Base-by-base conservation (phyloP, 2,797 vertebrate species). In the Mormyrus proboscirostris region DNA sequence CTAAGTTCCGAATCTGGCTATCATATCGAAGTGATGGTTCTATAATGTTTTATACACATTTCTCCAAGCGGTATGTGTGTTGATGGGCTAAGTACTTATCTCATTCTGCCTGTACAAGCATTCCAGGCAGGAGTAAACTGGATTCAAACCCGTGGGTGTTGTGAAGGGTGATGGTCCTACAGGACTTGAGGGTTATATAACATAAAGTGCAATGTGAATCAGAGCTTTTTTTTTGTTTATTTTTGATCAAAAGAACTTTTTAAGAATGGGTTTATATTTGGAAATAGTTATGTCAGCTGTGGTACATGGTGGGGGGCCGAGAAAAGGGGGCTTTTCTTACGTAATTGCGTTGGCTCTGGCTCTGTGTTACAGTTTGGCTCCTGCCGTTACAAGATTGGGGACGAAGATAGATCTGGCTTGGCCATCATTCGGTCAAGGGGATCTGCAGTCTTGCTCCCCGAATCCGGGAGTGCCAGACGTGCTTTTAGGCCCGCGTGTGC, bases 211-310 rank as follows among this genome's bases (percentile, higher is more conserved):
- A n/a, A 47, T 49, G 38, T 49, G 38, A 83, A 83, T 83, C 7
- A 22, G 76, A 47, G 33, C 38, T 41, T 22, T 38, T 73, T 19
- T 69, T 38, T 41, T 16, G 29, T 41, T 76, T 41, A 41, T 41
- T 76, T 76, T 7, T 38, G 29, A 76, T 76, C 29, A 76, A 19
- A 76, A 41, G 69, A 76, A 41, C 25, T 29, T 76, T 76, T 76
- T 76, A 76, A 76, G 69, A 76, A 76, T 76, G 69, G 69, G 69
- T 76, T 41, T 76, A 38, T 76, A 41, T 76, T 76, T 76, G 69
- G 33, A 76, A 38, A 41, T 76, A 7, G 33, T 76, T 38, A 76
- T 41, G 12, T 76, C 69, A 76, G 25, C 33, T 41, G 14, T 76
- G 62, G 38, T 76, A 16, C 3, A 41, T 16, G 16, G 69, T 0